These are phyloP conservation scores for Galago senegalensis DNA, from an alignment of 2,797 vertebrate genomes.

Conservation along the genomic window DNA sequence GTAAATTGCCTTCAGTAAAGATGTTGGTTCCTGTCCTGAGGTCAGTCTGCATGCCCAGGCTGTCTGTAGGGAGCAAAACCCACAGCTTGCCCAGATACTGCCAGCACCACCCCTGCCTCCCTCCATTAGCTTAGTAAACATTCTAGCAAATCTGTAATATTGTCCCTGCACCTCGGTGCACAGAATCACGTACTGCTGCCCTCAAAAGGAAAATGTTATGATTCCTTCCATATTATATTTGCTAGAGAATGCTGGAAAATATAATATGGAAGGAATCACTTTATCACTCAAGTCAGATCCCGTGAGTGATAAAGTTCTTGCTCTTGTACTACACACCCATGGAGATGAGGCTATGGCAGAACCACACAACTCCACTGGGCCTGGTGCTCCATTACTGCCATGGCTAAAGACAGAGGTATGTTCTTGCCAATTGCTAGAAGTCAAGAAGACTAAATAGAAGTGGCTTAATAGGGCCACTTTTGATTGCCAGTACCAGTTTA, in stretches of 20 bases:
- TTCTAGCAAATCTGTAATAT: neutral
- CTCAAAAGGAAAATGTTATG: neutral
- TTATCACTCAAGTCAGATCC: neutral
- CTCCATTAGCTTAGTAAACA: neutral
- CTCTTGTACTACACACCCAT: too few species aligned
- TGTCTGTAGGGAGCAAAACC: neutral
- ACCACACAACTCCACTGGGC: neutral
- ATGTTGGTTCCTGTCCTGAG: neutral
- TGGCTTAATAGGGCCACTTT: neutral
- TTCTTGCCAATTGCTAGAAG: neutral
- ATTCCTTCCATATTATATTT: neutral
- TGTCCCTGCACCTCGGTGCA: neutral
- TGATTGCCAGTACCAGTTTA: neutral
- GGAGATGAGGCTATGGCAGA: neutral
- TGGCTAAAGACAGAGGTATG: neutral
- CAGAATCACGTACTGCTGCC: neutral
- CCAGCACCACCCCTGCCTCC: neutral
- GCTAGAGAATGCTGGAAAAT: neutral
- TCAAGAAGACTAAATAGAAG: neutral
- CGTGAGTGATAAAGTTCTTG: neutral
- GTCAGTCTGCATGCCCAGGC: neutral
- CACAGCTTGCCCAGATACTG: neutral
- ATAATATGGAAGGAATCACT: too few species aligned
- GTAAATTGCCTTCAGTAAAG: neutral
- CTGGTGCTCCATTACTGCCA: neutral